These are phyloP conservation scores for Callipepla californica DNA, from an alignment of 2,113 vertebrate genomes.

Conservation along the genomic window DNA sequence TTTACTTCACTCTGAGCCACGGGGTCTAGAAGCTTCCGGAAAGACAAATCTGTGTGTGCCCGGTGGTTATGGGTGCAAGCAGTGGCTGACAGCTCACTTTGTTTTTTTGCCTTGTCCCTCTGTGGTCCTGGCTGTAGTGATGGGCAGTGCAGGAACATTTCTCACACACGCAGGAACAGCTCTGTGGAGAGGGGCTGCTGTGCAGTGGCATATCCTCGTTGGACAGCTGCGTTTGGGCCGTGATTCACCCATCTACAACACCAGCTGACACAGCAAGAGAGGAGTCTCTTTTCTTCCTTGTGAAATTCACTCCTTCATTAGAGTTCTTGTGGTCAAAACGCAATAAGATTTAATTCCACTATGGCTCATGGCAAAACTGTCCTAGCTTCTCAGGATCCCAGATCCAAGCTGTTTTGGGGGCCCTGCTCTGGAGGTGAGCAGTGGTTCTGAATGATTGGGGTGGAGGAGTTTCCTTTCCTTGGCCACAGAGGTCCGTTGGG, in stretches of 20 bases:
- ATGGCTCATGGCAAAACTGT: neutral
- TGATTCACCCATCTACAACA: neutral
- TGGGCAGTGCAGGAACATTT: neutral
- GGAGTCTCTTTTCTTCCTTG: neutral
- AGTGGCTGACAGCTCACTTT: neutral
- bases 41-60: neutral
- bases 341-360: neutral
- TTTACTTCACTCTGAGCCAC: neutral
- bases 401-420: neutral
- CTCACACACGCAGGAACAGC: neutral
- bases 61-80: neutral
- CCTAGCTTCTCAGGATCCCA: neutral
- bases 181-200: accelerated
- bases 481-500: no score
- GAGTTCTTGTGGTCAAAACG: neutral
- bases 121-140: neutral
- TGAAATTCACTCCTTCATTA: neutral
- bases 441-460: neutral
- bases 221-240: neutral
- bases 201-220: accelerated
- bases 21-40: neutral
- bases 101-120: neutral
- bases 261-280: neutral
- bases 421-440: neutral
- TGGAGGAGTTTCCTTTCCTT: neutral